Evolutionary conservation across 2,888 invertebrate species (phyloP), one percentile per base, ranked within the genome.

Genomic region (Eilema depressum): DNA sequence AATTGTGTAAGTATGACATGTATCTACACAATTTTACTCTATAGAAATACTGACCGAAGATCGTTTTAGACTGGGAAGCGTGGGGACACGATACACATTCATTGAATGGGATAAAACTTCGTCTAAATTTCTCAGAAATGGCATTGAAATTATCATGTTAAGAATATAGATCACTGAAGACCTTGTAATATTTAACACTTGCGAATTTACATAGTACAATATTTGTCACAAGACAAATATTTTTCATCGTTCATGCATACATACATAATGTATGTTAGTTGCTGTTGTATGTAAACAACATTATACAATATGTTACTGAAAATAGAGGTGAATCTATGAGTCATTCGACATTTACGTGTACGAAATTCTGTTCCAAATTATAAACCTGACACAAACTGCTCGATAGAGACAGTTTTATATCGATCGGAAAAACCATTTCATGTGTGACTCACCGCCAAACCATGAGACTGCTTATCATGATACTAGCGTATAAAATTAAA

Each of bases 281-380:
- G 37, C 25, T 37, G n/a, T 28, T 53, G 53, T 30, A 33, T 33
- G 62, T 68, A 69, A 63, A 63, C 41, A 53, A 33, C 20, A 47
- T 64, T 33, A 69, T 47, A 30, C 28, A 33, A 25, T 30, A 65
- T 64, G 30, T 60, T 20, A 64, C 69, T 69, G 25, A 69, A 67
- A 64, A 69, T 64, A 64, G 37, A 26, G 26, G 17, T 33, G 23
- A 25, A 30, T 28, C 26, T 62, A 63, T 69, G 60, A 65, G 47
- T 65, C 69, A 69, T 60, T 65, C 17, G 2, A 28, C 28, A 12
- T 28, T 63, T 3, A 53, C 20, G 14, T 25, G 59, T 59, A 41
- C 20, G 14, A 64, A 64, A 64, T 69, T 59, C 57, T 57, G 33
- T 63, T 57, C 37, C 41, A 33, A 41, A 10, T n/a, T 33, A 57